phyloP scores from a whole-genome alignment of 2,888 invertebrate genomes.

The Tineola bisselliella region DNA sequence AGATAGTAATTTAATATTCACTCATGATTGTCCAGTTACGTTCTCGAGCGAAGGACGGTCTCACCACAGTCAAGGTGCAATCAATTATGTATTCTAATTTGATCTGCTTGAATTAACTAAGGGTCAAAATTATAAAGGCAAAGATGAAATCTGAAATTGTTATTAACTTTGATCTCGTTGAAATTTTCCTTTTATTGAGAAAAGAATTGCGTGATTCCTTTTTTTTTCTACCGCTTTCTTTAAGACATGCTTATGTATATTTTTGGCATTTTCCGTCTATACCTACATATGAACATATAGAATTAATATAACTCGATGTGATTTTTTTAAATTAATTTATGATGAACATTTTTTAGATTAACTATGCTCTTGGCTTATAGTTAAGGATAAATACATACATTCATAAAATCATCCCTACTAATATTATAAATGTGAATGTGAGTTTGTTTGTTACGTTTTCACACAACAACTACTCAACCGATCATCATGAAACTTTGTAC shows the following conservation, averaged over 20 bases:
- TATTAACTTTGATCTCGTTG: background rate
- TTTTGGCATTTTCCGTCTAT: background rate
- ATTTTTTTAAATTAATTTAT: too few species aligned
- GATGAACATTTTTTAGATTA: too few species aligned
- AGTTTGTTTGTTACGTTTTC: too few species aligned
- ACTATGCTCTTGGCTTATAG: too few species aligned
- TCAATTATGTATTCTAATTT: constrained; percentile 9
- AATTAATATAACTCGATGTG: too few species aligned
- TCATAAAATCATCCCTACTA: too few species aligned
- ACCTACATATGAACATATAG: too few species aligned
- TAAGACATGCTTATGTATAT: background rate
- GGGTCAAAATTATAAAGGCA: constrained; percentile 8
- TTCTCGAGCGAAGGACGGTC: background rate
- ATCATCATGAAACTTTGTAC: too few species aligned
- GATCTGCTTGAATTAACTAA: background rate
- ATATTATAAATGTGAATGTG: too few species aligned
- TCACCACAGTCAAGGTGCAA: background rate
- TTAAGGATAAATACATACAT: too few species aligned
- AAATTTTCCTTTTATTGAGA: background rate
- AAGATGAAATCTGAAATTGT: constrained; percentile 5
- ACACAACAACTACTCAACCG: too few species aligned
- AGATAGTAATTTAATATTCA: too few species aligned
- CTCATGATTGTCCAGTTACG: background rate
- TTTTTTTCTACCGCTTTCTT: background rate
- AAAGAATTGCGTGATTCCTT: background rate